Base-by-base conservation (phyloP, 2,888 invertebrate species). In the Noctua pronuba region DNA sequence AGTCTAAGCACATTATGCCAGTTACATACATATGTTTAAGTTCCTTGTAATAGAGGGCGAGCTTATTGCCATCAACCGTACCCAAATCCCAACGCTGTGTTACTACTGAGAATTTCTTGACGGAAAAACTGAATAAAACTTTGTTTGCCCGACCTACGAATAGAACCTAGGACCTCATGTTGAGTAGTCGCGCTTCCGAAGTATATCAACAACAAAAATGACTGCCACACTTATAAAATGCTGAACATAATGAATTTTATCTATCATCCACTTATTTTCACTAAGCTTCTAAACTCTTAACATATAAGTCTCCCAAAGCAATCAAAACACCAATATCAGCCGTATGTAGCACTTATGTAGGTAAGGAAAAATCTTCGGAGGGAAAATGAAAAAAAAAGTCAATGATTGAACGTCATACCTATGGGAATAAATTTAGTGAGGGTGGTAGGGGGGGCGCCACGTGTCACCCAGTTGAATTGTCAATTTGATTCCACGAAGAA, bases 361-460 rank as follows among this genome's bases (percentile, higher is more conserved):
- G 87, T 86, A 90, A 89, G 88, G 86, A 88, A 85, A 89, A 88
- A 79, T 86, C 82, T 80, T 83, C 83, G 83, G 67, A 85, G 83
- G 85, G 84, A 88, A 90, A 90, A 90, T 89, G 90, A 88, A 88
- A 90, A 88, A 38, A n/a, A 88, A 91, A 95, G 93, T 94, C 95
- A 95, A 95, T 96, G 96, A 97, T 96, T 95, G 95, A 95, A 94
- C 93, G 94, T 93, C 94, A 94, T 95, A 94, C 96, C 95, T 94
- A 90, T 92, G 96, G 96, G 96, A 97, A 96, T 96, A 96, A 93
- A 95, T 95, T 95, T 94, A 87, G 90, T 88, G 80, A 78, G 88
- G 91, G 89, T 88, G 85, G 91, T 79, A 84, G 87, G 75, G 90
- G 90, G 89, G 89, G 89, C 88, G 72, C 93, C 93, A 93, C 94